These are phyloP conservation scores for Athripsodes cinereus DNA, from an alignment of 2,888 invertebrate genomes.

Conservation along the genomic window DNA sequence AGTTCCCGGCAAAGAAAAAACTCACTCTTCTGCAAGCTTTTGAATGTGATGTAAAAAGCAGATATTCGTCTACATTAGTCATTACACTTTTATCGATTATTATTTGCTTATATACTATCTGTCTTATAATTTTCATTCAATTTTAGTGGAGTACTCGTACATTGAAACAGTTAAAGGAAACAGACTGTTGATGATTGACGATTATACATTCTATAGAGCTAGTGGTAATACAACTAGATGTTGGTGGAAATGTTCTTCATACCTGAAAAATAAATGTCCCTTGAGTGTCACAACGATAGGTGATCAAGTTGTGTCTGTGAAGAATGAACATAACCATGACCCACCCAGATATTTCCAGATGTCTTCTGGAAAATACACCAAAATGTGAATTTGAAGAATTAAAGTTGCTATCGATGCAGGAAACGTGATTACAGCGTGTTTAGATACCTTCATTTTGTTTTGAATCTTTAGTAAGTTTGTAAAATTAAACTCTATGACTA, in stretches of 20 bases:
- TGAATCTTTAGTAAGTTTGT: no score
- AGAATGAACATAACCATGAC: background rate
- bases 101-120: no score
- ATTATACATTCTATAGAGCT: constrained; percentile 9
- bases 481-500: no score
- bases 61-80: no score
- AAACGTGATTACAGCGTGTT: no score
- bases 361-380: background rate
- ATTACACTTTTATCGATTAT: no score
- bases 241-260: constrained; percentile 18
- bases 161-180: constrained; percentile 11
- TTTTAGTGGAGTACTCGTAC: constrained; percentile 17
- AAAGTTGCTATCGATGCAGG: no score
- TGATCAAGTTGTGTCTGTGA: background rate
- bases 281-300: background rate
- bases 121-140: no score
- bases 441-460: no score
- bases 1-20: no score
- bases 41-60: no score
- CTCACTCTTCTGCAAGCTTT: no score
- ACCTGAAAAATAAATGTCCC: background rate
- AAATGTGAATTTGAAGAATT: background rate
- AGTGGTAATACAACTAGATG: background rate
- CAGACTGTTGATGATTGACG: constrained; percentile 12
- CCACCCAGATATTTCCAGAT: background rate